Base-by-base conservation (phyloP, 2,797 vertebrate species). In the Muscicapa comitata region DNA sequence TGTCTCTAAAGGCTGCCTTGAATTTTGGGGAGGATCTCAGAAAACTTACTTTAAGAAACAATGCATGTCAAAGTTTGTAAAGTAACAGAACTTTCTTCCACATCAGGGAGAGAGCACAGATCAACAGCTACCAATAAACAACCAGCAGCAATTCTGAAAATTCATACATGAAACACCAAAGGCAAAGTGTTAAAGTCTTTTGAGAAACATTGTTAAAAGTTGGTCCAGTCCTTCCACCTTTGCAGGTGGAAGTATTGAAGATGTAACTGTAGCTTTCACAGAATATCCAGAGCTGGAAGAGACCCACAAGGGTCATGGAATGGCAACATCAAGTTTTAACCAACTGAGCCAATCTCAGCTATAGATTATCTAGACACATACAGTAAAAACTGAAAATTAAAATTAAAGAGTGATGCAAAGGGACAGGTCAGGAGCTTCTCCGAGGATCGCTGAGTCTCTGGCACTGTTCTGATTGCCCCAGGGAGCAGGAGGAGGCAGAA, bases 321-420 rank as follows among this genome's bases (percentile, higher is more conserved):
- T 1, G 2, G 10, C 19, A 17, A 13, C 38, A 45, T 6, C 18
- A 5, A 0, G 1, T 37, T 65, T 43, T 18, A 31, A 9, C 37
- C 43, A 8, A 24, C 18, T 9, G 40, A 63, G 40, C 29, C 50
- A 13, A n/a, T 2, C 53, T 13, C 47, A n/a, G 31, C 1, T n/a
- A 38, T 0, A 3, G 1, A 8, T 17, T 33, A 48, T 11, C 10
- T 7, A 35, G 4, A 33, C 15, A 51, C 0, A 17, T 0, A 26
- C 8, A 40, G 29, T 5, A 19, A 67, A 84, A 58, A 31, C 1
- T 31, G 16, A 8, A 21, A 40, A 57, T 15, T 23, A 16, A 45
- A 48, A 13, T 7, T 9, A 14, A 66, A 31, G 0, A 35, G 10
- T 0, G 7, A 37, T 2, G 11, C 5, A 11, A 59, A 19, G 0